A percentile compares a stretch with the other conserved stretches of the same genome.
Evolutionary conservation across 1,140 invertebrate genomes (phyloP).

Genomic region (Drosophila sp.): DNA sequence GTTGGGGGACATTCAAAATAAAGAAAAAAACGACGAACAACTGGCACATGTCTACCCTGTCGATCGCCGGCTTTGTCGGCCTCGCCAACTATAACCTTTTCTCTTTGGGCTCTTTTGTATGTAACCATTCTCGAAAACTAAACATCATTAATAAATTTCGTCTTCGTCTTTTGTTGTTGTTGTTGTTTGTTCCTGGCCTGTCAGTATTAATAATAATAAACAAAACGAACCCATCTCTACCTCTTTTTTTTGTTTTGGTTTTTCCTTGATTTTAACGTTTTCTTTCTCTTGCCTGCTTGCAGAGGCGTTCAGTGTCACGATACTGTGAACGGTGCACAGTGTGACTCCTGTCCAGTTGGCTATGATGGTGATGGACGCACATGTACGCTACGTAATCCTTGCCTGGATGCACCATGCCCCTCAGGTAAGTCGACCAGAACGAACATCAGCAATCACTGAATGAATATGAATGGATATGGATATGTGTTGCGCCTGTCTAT

Average conservation of each 20-base stretch:
- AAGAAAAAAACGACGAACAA: conserved; percentile 21
- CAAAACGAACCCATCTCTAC: conserved; percentile 61
- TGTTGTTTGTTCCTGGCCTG: conserved; percentile 74
- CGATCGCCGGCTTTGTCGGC: conserved; percentile 60
- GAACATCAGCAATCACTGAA: conserved; percentile 19
- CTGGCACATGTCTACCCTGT: conserved; percentile 51
- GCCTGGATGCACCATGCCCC: conserved; percentile 90
- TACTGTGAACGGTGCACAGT: conserved; percentile 88
- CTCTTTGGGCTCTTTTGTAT: conserved; percentile 51
- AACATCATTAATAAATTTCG: conserved; percentile 77
- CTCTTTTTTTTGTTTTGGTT: conserved; percentile 33
- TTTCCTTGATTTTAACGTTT: conserved; percentile 34
- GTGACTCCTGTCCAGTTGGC: conserved; percentile 92
- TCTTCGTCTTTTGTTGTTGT: conserved; percentile 53
- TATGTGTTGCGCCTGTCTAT: conserved; percentile 25
- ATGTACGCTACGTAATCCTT: conserved; percentile 88
- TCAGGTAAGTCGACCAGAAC: conserved; percentile 83
- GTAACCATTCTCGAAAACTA: conserved; percentile 38
- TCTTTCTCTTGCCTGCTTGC: conserved; percentile 25
- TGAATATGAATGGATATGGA: conserved; percentile 15
- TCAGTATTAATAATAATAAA: conserved; percentile 81
- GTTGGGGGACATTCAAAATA: conserved; percentile 19
- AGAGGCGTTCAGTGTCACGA: conserved; percentile 91
- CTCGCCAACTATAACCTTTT: conserved; percentile 62
- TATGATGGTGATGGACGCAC: conserved; percentile 92